Percentiles rank a stretch among this genome's conserved stretches.
phyloP scores from a whole-genome alignment of 2,888 invertebrate genomes.

The Lasiommata megera region DNA sequence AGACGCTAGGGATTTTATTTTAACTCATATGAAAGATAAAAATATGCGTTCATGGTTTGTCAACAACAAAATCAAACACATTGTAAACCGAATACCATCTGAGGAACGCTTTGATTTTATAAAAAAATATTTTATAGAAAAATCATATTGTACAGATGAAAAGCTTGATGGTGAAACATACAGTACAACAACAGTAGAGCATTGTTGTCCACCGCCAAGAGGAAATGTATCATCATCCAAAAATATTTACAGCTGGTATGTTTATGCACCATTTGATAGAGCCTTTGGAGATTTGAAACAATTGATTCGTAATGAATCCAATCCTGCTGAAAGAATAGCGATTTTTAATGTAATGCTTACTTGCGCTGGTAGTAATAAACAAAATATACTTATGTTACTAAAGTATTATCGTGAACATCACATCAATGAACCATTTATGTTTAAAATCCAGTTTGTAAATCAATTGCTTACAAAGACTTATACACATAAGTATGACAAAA shows the following conservation, averaged over 20 bases:
- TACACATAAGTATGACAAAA: conserved; percentile 43
- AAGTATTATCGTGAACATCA: conserved; percentile 50
- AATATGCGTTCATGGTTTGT: conserved; percentile 37
- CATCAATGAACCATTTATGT: conserved; percentile 43
- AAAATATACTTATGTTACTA: conserved; percentile 45
- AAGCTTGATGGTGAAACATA: conserved; percentile 29
- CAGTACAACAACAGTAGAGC: conserved; percentile 3
- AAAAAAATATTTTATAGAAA: conserved; percentile 50
- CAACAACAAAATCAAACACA: conserved; percentile 43
- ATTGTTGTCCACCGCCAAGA: neutral
- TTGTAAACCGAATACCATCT: conserved; percentile 49
- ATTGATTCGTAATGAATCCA: conserved; percentile 49
- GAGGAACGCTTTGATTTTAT: conserved; percentile 52
- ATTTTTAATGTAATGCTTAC: conserved; percentile 48
- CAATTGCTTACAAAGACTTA: conserved; percentile 41
- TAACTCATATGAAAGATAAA: conserved; percentile 36
- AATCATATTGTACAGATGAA: conserved; percentile 33
- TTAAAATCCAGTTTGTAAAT: conserved; percentile 45
- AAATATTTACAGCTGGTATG: conserved; percentile 50
- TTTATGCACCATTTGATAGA: conserved; percentile 50
- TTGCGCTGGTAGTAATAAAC: conserved; percentile 41
- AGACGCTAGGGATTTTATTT: conserved; percentile 49
- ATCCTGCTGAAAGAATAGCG: conserved; percentile 44
- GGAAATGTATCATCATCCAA: neutral
- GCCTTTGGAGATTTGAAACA: conserved; percentile 55